Evolutionary conservation across 2,888 invertebrate genomes (phyloP).

Genomic region (Cataglyphis altisquamis): DNA sequence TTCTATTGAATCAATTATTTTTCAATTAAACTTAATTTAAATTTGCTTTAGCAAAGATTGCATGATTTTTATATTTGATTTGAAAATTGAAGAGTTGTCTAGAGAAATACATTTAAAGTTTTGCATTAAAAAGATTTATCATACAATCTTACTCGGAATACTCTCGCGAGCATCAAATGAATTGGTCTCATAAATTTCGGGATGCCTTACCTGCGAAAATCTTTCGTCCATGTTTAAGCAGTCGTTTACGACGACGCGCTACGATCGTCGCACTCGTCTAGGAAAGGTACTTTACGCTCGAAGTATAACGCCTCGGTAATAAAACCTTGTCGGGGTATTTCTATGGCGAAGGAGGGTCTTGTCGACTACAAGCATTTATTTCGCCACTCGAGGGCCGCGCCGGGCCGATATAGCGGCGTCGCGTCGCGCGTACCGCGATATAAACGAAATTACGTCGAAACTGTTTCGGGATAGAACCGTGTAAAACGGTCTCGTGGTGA

Average conservation of each 20-base stretch:
- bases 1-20: neutral
- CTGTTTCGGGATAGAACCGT: slow-evolving; percentile 41
- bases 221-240: slow-evolving; percentile 63
- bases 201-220: slow-evolving; percentile 56
- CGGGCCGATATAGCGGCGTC: slow-evolving; percentile 37
- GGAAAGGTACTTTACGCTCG: slow-evolving; percentile 65
- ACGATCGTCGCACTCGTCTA: slow-evolving; percentile 51
- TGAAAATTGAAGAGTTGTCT: neutral
- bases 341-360: slow-evolving; percentile 11
- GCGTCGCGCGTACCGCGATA: slow-evolving; percentile 30
- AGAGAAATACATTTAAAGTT: neutral
- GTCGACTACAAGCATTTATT: slow-evolving; percentile 39
- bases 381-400: slow-evolving; percentile 11
- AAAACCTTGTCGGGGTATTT: slow-evolving; percentile 60
- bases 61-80: neutral
- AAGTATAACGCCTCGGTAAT: slow-evolving; percentile 60
- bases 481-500: slow-evolving; percentile 47
- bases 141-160: neutral
- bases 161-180: neutral
- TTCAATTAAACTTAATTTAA: neutral
- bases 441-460: slow-evolving; percentile 65
- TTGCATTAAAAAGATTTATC: neutral
- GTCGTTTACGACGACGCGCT: slow-evolving; percentile 53
- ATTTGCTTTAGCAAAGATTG: neutral
- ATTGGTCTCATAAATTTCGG: slow-evolving; percentile 22